phyloP scores from a whole-genome alignment of 2,888 invertebrate genomes.

The Apomyelois bistriatella region DNA sequence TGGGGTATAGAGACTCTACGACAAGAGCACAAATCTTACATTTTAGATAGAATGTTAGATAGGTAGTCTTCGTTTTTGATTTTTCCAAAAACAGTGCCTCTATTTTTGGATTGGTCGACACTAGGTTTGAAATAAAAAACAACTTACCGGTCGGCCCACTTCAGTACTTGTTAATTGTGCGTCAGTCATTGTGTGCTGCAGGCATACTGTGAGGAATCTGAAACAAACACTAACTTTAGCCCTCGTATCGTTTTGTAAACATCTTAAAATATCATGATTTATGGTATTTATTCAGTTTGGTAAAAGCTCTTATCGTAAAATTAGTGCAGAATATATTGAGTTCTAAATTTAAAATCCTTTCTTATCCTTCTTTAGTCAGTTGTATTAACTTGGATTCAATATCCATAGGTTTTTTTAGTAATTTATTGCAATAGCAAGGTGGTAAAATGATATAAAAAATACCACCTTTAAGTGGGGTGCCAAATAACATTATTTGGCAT shows the following conservation, averaged over 20 bases:
- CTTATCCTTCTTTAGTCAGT: background rate
- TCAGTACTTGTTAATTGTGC: conserved; percentile 57
- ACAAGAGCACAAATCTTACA: too few relatives aligned
- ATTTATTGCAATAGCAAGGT: too few relatives aligned
- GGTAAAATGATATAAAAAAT: too few relatives aligned
- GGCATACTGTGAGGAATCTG: conserved; percentile 57
- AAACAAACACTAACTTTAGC: conserved; percentile 37
- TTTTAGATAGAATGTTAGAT: too few relatives aligned
- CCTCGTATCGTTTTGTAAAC: conserved; percentile 15
- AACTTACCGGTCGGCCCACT: conserved; percentile 56
- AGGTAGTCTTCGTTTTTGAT: too few relatives aligned
- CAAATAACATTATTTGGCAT: too few relatives aligned
- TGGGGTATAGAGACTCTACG: too few relatives aligned
- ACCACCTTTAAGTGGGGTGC: too few relatives aligned
- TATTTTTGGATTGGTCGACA: too few relatives aligned
- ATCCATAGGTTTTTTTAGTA: too few relatives aligned
- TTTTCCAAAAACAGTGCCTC: too few relatives aligned
- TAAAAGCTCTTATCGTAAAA: conserved; percentile 19
- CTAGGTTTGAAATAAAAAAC: background rate
- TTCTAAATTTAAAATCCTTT: background rate
- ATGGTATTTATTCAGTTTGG: conserved; percentile 30
- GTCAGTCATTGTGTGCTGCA: conserved; percentile 43
- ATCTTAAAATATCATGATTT: conserved; percentile 24
- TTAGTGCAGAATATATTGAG: conserved; percentile 17
- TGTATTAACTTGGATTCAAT: too few relatives aligned